A percentile compares a stretch with the other conserved stretches of the same genome.
Conservation (phyloP, 2,797 vertebrate species). For the Podargus strigoides region DNA sequence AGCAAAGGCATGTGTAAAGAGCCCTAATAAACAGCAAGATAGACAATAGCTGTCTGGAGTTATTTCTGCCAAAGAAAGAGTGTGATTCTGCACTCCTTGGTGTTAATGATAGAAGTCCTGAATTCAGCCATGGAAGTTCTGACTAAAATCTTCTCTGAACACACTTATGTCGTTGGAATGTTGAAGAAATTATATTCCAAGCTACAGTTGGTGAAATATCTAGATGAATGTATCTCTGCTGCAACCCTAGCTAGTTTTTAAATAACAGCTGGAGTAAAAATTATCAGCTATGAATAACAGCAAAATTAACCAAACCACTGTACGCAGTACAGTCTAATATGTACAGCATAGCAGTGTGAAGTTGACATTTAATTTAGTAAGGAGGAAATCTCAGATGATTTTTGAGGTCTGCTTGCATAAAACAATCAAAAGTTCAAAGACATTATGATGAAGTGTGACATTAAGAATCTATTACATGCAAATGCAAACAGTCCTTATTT, state of each 20-base stretch:
- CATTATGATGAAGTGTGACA: neutral
- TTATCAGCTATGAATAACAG: neutral
- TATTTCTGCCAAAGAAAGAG: neutral
- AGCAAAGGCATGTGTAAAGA: neutral
- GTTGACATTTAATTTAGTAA: neutral
- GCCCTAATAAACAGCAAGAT: neutral
- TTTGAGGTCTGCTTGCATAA: neutral
- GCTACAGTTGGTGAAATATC: neutral
- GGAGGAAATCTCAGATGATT: neutral
- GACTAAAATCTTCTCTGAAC: neutral
- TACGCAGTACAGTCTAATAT: neutral
- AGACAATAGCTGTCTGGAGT: neutral
- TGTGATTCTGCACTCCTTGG: neutral
- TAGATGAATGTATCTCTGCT: neutral
- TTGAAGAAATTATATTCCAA: neutral
- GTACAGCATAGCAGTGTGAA: neutral
- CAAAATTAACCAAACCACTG: neutral
- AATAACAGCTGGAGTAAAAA: neutral
- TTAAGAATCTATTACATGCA: neutral
- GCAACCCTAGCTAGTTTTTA: neutral
- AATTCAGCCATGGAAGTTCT: neutral
- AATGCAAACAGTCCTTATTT: neutral
- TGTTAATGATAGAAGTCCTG: neutral
- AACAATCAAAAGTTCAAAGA: neutral
- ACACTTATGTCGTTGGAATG: accelerated